These are phyloP conservation scores for Lysiphlebus fabarum DNA, from an alignment of 1,140 invertebrate species.

Conservation along the genomic window DNA sequence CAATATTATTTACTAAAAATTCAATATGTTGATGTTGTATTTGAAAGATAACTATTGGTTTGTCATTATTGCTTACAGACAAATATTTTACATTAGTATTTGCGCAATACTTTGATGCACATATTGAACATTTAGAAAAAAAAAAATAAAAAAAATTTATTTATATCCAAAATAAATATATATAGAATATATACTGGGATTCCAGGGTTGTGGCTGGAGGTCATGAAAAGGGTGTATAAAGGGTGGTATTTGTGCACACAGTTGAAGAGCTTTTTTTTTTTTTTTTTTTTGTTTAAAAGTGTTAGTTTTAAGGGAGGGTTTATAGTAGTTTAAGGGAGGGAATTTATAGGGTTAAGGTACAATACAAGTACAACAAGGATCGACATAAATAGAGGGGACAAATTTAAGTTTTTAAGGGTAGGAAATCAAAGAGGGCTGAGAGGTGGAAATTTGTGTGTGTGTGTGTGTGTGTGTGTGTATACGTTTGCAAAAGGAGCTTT, in stretches of 20 bases:
- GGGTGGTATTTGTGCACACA: conserved; percentile 8
- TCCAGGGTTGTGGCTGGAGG: conserved; percentile 19
- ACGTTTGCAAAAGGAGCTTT: conserved; percentile 35
- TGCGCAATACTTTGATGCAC: no score
- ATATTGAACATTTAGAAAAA: no score
- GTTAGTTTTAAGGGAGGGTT: conserved; percentile 14
- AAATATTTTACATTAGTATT: no score
- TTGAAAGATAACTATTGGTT: no score
- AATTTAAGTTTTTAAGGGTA: background rate
- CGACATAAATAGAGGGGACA: background rate
- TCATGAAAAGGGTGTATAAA: conserved; percentile 19
- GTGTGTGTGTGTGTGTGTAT: no score
- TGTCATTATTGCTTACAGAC: no score
- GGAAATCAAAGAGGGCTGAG: conserved; percentile 11
- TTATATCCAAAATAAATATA: background rate
- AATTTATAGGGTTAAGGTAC: conserved; percentile 5
- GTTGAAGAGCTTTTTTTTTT: conserved; percentile 15
- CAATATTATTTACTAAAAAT: no score
- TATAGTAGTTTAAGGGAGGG: background rate
- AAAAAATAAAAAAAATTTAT: no score
- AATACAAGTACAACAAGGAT: conserved; percentile 7
- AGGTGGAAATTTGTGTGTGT: conserved; percentile 20
- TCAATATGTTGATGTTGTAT: no score
- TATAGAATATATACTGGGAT: conserved; percentile 4
- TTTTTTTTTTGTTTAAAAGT: background rate